Percentiles rank a stretch among this genome's conserved stretches.
Conservation (phyloP, 2,113 vertebrate genomes). For the Hippocampus zosterae region DNA sequence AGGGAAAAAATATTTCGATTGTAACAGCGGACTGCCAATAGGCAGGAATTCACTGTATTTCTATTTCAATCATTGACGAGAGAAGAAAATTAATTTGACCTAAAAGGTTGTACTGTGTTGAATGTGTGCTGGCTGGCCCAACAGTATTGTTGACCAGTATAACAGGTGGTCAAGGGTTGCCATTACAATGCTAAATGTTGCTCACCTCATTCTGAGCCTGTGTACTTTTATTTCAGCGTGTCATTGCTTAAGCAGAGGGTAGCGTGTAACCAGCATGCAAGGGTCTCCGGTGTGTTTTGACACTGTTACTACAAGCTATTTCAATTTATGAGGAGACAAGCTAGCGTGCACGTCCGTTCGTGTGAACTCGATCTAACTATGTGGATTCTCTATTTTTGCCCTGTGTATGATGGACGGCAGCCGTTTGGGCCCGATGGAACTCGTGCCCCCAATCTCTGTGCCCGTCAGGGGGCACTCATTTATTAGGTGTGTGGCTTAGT, state of each 20-base stretch:
- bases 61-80: neutral
- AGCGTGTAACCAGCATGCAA: neutral
- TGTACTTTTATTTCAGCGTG: slow-evolving; percentile 1
- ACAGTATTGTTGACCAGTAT: neutral
- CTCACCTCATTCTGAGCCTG: neutral
- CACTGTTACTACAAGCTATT: slow-evolving; percentile 12
- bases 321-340: slow-evolving; percentile 34
- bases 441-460: slow-evolving; percentile 25
- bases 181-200: neutral
- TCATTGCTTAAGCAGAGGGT: neutral
- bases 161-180: slow-evolving; percentile 12
- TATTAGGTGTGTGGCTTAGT: slow-evolving; percentile 41
- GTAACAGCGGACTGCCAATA: no score
- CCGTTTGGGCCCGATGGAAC: slow-evolving; percentile 29
- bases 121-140: neutral
- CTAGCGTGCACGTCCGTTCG: slow-evolving; percentile 18
- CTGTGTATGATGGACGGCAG: slow-evolving; percentile 27
- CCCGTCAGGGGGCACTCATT: slow-evolving; percentile 50
- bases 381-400: slow-evolving; percentile 48
- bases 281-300: slow-evolving; percentile 1
- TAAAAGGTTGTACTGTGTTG: neutral
- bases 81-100: neutral
- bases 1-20: no score
- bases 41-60: neutral
- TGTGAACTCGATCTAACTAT: slow-evolving; percentile 57